Conservation (phyloP, 2,797 vertebrate genomes). For the Intellagama lesueurii region DNA sequence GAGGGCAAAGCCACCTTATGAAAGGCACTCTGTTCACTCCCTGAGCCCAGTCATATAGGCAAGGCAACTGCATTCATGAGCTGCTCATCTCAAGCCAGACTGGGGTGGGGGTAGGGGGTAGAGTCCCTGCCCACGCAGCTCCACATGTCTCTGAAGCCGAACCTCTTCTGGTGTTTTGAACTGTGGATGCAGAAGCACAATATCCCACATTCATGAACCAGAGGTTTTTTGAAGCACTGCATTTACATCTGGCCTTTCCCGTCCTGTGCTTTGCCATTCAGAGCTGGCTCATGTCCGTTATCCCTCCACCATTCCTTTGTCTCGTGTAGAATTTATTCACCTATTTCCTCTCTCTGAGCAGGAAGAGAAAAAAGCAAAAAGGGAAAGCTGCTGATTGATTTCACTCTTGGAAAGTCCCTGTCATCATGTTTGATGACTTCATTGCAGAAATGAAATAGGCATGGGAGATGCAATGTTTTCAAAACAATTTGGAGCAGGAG, state of each 20-base stretch:
- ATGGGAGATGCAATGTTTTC: constrained; percentile 75
- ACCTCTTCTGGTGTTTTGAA: too few species aligned
- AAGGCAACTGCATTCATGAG: too few species aligned
- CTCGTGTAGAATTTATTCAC: constrained; percentile 70
- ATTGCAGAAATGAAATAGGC: constrained; percentile 76
- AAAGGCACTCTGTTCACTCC: too few species aligned
- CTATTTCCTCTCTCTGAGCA: constrained; percentile 62
- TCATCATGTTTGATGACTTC: constrained; percentile 79
- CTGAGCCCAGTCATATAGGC: too few species aligned
- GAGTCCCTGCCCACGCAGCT: too few species aligned
- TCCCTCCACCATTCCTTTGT: constrained; percentile 46
- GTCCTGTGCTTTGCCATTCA: constrained; percentile 10
- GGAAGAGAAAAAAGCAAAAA: constrained; percentile 45
- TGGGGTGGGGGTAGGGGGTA: too few species aligned
- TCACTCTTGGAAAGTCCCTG: constrained; percentile 70
- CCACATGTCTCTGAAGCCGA: too few species aligned
- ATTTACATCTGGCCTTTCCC: constrained; percentile 26
- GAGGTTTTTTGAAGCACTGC: too few species aligned
- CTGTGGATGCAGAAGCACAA: too few species aligned
- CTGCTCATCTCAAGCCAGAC: too few species aligned
- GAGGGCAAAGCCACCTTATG: too few species aligned
- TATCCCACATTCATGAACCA: too few species aligned
- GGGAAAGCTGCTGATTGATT: constrained; percentile 73
- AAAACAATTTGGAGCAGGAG: constrained; percentile 76
- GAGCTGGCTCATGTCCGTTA: not conserved